Percentiles rank a stretch among this genome's conserved stretches.
Evolutionary conservation across 2,797 vertebrate species (phyloP).

Genomic region (Euphonia xanthogaster): DNA sequence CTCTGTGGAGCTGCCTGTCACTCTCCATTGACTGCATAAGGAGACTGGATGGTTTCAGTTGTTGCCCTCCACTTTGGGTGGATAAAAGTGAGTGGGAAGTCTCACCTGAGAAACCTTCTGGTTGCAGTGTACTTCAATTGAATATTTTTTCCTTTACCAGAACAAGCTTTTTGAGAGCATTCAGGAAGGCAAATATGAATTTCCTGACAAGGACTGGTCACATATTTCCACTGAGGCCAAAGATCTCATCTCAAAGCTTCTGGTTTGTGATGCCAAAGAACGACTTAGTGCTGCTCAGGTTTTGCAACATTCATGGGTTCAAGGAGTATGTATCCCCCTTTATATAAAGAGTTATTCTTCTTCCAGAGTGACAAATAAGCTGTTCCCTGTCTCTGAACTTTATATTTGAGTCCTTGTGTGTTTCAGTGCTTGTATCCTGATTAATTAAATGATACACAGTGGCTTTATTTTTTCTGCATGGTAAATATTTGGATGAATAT

Average conservation of each 20-base stretch:
- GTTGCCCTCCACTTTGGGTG: neutral
- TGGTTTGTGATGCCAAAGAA: slow-evolving; percentile 80
- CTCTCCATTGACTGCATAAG: neutral
- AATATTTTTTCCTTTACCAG: slow-evolving; percentile 33
- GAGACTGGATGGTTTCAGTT: neutral
- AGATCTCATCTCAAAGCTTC: slow-evolving; percentile 82
- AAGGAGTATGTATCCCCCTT: slow-evolving; percentile 83
- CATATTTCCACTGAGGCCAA: slow-evolving; percentile 80
- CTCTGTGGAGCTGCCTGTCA: neutral
- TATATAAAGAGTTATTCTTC: neutral
- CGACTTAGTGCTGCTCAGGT: slow-evolving; percentile 82
- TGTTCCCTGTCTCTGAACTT: neutral
- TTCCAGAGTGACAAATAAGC: neutral
- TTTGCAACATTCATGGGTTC: slow-evolving; percentile 90
- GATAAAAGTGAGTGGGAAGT: neutral
- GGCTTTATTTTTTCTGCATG: neutral
- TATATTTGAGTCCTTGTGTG: neutral
- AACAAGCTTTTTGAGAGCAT: slow-evolving; percentile 84
- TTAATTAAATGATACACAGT: neutral
- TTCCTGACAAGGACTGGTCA: slow-evolving; percentile 83
- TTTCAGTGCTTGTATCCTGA: neutral
- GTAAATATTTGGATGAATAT: slow-evolving; percentile 11
- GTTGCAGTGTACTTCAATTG: neutral
- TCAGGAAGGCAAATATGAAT: slow-evolving; percentile 83
- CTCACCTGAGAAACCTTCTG: neutral